Base-by-base conservation (phyloP, 2,888 invertebrate species). In the Bombyx huttoni region DNA sequence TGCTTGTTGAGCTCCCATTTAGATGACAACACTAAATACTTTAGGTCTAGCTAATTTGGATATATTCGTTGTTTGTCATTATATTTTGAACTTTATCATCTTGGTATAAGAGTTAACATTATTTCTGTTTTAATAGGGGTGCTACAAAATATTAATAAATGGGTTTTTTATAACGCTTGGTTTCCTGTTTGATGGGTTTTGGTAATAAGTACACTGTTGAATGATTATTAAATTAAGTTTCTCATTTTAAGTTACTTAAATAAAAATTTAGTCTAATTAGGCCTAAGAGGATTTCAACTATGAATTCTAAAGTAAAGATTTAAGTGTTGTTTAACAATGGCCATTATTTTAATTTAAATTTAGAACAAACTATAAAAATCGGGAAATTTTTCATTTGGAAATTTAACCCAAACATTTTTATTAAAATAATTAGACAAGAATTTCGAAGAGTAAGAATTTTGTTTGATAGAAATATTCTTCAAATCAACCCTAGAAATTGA, bases 161-260 rank as follows among this genome's bases (percentile, higher is more conserved):
- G 63, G 56, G 63, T 67, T 69, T 70, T 71, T 67, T 58, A 62
- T 63, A 61, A 63, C 66, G 65, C 61, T 65, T 63, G 62, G 63
- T 63, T 59, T 56, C 57, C 63, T 56, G 55, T 62, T 58, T 59
- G 61, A 62, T 58, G 57, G 57, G 57, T 63, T 58, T 58, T 63
- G 61, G 54, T 47, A 40, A 12, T 40, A 34, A 34, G 46, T 51
- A 51, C 57, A 58, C 56, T 60, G 62, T 65, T 65, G 65, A 64
- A 70, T 68, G 64, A 68, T 62, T 61, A 68, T 57, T 59, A 57
- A 53, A 58, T 65, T 67, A 63, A 14, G 63, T 67, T 66, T 65
- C 67, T 68, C 63, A 67, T 65, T 61, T 65, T 57, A 56, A 61
- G 54, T 57, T 53, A 56, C 52, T 57, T 53, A 55, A 48, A 52